These are phyloP conservation scores for Drosophila kurseongensis DNA, from an alignment of 1,140 invertebrate species.

Conservation along the genomic window DNA sequence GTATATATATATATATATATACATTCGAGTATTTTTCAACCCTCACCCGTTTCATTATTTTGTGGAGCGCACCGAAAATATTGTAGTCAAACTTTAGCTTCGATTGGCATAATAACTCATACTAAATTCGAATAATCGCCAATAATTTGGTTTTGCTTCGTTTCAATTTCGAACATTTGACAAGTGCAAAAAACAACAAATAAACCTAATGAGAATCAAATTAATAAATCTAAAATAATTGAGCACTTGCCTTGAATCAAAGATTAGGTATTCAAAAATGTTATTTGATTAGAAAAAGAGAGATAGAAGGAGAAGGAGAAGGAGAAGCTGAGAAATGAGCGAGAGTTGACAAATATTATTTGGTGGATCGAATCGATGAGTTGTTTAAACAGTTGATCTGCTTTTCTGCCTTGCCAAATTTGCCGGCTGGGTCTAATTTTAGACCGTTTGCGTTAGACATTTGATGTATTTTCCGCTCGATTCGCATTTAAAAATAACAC, in stretches of 20 bases:
- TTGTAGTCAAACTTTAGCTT: constrained; percentile 48
- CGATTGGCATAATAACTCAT: constrained; percentile 70
- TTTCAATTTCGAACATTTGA: not conserved
- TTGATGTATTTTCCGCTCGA: constrained; percentile 59
- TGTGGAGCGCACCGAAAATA: not conserved
- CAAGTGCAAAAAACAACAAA: constrained; percentile 16
- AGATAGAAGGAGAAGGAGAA: not conserved
- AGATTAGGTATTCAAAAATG: constrained; percentile 19
- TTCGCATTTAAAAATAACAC: constrained; percentile 56
- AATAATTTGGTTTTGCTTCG: constrained; percentile 36
- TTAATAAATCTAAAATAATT: constrained; percentile 48
- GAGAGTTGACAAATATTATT: constrained; percentile 11
- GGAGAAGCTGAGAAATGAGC: not conserved
- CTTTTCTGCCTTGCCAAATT: not conserved
- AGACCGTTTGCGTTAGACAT: constrained; percentile 53
- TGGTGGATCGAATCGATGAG: constrained; percentile 51
- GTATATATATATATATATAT: not conserved
- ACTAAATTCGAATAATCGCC: constrained; percentile 70
- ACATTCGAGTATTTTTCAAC: too few species aligned
- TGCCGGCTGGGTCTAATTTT: constrained; percentile 60
- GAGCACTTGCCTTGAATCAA: constrained; percentile 22
- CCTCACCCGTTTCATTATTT: constrained; percentile 44
- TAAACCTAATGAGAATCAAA: constrained; percentile 40
- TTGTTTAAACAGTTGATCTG: constrained; percentile 73
- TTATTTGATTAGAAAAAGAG: constrained; percentile 6